Conservation (phyloP, 92 coral and sea anemone genomes). For the Palythoa grandis region DNA sequence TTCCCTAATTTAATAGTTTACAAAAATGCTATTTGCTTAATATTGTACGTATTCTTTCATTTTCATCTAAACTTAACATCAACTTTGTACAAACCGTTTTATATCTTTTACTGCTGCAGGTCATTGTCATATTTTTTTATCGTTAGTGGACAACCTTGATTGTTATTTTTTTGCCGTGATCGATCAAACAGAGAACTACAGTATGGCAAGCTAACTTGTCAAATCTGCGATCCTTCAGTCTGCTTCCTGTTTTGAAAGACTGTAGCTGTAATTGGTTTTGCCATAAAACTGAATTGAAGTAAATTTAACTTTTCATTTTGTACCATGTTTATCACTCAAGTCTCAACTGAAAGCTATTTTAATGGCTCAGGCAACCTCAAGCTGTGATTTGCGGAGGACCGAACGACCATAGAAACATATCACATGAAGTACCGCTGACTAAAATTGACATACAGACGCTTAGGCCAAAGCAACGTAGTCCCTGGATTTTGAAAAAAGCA, state of each 20-base stretch:
- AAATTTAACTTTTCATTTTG: no score
- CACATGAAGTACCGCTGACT: slow-evolving; percentile 7
- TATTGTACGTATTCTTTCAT: no score
- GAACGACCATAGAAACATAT: slow-evolving; percentile 8
- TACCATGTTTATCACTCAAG: background rate
- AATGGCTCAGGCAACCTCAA: slow-evolving; percentile 13
- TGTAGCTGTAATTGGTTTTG: slow-evolving; percentile 1
- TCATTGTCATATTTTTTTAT: no score
- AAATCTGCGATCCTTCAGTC: slow-evolving; percentile 6
- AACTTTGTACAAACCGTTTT: no score
- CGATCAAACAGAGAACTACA: no score
- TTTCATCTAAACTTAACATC: no score
- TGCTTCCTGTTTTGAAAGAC: slow-evolving; percentile 3
- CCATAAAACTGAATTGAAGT: background rate
- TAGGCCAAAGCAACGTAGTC: slow-evolving; percentile 10
- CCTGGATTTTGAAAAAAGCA: slow-evolving; percentile 12
- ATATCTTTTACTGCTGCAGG: no score
- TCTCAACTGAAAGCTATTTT: slow-evolving; percentile 18
- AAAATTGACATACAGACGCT: slow-evolving; percentile 1
- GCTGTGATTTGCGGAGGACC: slow-evolving; percentile 15
- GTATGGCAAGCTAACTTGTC: background rate
- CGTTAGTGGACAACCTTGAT: no score
- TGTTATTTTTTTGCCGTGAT: no score
- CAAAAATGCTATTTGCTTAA: no score
- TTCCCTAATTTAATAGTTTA: no score